phyloP scores from a whole-genome alignment of 2,797 vertebrate genomes.

The Trachops cirrhosus region DNA sequence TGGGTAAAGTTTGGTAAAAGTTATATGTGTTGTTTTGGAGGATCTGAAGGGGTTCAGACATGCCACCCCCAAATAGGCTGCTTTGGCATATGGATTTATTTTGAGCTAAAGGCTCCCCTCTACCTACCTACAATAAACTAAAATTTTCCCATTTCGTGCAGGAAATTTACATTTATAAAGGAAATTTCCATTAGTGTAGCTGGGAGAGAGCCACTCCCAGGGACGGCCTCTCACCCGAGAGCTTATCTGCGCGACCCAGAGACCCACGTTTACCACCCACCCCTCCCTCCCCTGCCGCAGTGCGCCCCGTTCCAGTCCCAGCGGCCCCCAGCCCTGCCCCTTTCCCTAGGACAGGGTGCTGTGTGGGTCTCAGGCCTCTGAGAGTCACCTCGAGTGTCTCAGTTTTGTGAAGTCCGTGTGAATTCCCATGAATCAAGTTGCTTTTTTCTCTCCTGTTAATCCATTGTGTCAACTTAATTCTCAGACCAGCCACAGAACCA shows the following conservation, averaged over 20 bases:
- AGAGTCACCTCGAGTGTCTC: neutral
- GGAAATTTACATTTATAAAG: neutral
- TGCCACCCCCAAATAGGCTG: neutral
- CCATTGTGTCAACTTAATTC: neutral
- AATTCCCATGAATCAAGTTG: neutral
- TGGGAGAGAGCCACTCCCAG: neutral
- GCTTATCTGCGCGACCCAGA: too few relatives aligned
- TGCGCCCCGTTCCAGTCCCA: too few relatives aligned
- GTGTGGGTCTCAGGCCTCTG: neutral
- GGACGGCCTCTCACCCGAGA: neutral
- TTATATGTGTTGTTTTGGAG: neutral
- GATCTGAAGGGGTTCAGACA: neutral
- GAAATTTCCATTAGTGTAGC: neutral
- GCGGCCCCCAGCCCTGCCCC: neutral
- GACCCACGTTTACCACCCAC: accelerated
- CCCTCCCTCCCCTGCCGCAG: neutral
- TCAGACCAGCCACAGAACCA: neutral
- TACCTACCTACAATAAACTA: neutral
- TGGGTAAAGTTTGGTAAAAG: neutral
- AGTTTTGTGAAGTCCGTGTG: neutral
- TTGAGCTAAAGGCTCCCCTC: neutral
- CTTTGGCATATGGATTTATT: neutral
- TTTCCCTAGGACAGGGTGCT: accelerated
- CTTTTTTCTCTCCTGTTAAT: neutral
- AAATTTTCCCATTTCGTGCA: neutral